Evolutionary conservation across 2,888 invertebrate species (phyloP), one percentile per base, ranked within the genome.

Genomic region (Apomyelois bistriatella): DNA sequence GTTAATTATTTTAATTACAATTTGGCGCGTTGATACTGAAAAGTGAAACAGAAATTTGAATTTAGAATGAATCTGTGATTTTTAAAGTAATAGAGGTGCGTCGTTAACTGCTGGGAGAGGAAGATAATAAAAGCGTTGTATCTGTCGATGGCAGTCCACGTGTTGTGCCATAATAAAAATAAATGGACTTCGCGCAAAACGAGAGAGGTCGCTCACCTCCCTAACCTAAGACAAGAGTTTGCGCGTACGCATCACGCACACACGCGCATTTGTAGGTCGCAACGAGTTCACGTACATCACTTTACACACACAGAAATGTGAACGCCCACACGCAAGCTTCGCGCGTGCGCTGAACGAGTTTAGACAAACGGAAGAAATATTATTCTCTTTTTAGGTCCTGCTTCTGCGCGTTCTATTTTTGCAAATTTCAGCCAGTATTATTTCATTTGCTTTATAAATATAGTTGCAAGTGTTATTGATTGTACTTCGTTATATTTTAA

Each of bases 321-420:
- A 58, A 62, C 82, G 67, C 83, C 70, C 79, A 84, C 85, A 76
- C 57, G 58, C 63, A 59, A 59, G 64, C 37, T 57, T 74, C 71
- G 84, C 86, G 87, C 87, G 86, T 84, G 87, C 85, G 80, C 82
- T 66, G 82, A 85, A 87, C 87, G 76, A 85, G 86, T 88, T 87
- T 86, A 86, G 89, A 87, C 87, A 88, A 88, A 88, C 89, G 88
- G 88, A 89, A 88, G 88, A 86, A 87, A 85, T 86, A 82, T 85
- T 83, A 82, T 87, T 84, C 86, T 88, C 85, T 86, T 88, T 88
- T 88, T 87, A 83, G 78, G 79, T 77, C 70, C 74, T 68, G 74
- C 79, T 75, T 80, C 81, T 70, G 74, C 75, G 67, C 66, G 73
- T 72, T 74, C 74, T 76, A 72, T 70, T 74, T 67, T 72, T 68